A percentile compares a stretch with the other conserved stretches of the same genome.
Evolutionary conservation across 2,888 invertebrate species (phyloP).

Genomic region (Dryococelus australis): DNA sequence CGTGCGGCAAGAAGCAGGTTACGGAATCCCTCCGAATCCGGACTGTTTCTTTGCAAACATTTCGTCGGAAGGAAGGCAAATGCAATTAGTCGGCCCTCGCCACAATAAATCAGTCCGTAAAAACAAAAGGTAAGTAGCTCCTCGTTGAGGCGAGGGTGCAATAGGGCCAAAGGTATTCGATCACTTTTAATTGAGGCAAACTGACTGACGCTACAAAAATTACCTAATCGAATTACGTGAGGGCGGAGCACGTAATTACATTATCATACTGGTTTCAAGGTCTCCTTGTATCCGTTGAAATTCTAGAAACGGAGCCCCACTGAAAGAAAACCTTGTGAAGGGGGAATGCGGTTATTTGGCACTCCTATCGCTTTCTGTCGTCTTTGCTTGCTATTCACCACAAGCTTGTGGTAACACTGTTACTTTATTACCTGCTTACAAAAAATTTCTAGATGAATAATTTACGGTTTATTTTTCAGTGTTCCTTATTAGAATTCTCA

Average conservation of each 20-base stretch:
- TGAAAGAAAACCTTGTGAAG: not conserved
- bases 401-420: not conserved
- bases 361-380: not conserved
- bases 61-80: not conserved
- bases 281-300: conserved; percentile 11
- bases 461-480: not conserved
- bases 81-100: not conserved
- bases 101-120: not conserved
- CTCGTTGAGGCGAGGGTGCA: not conserved
- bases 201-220: conserved; percentile 27
- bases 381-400: not conserved
- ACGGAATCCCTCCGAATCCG: not conserved
- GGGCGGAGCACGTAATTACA: conserved; percentile 22
- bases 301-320: not conserved
- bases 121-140: not conserved
- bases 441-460: not conserved
- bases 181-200: conserved; percentile 25
- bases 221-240: conserved; percentile 25
- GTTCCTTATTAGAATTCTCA: too few species aligned
- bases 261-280: conserved; percentile 22
- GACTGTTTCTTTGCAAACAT: not conserved
- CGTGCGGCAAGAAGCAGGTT: not conserved
- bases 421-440: not conserved
- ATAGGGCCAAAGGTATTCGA: not conserved
- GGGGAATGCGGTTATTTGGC: not conserved